phyloP scores from a whole-genome alignment of 1,140 invertebrate species.

The Drosophila hydei region DNA sequence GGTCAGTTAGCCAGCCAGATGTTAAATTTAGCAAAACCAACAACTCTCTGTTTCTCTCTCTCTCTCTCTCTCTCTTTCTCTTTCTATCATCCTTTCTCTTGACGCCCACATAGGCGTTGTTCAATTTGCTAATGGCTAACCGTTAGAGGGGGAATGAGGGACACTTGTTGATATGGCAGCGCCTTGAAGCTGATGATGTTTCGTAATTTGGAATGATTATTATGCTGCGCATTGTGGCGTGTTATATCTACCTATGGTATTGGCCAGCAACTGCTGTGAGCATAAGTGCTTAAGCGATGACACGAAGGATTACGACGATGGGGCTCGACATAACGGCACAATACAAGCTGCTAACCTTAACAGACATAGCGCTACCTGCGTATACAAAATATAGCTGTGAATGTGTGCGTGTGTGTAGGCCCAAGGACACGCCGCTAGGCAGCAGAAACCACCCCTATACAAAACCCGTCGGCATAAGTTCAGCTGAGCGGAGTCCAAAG shows the following conservation, averaged over 20 bases:
- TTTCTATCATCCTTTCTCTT: too few species aligned
- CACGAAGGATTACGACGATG: conserved; percentile 6
- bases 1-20: not conserved
- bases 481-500: conserved; percentile 5
- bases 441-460: conserved; percentile 50
- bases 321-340: not conserved
- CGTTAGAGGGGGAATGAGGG: conserved; percentile 9
- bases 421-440: conserved; percentile 53
- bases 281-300: conserved; percentile 1
- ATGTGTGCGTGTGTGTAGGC: conserved; percentile 45
- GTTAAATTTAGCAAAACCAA: too few species aligned
- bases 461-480: conserved; percentile 58
- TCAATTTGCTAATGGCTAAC: conserved; percentile 65
- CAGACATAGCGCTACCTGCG: conserved; percentile 28
- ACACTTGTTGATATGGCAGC: conserved; percentile 73
- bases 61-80: too few species aligned
- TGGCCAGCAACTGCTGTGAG: too few species aligned
- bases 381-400: conserved; percentile 4
- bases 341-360: conserved; percentile 32
- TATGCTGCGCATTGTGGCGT: conserved; percentile 23
- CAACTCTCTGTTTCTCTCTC: too few species aligned
- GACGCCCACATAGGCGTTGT: conserved; percentile 28
- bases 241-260: not conserved
- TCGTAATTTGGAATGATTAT: conserved; percentile 39
- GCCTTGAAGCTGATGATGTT: conserved; percentile 41